Conservation (phyloP, 2,113 vertebrate species). For the Carassius auratus region DNA sequence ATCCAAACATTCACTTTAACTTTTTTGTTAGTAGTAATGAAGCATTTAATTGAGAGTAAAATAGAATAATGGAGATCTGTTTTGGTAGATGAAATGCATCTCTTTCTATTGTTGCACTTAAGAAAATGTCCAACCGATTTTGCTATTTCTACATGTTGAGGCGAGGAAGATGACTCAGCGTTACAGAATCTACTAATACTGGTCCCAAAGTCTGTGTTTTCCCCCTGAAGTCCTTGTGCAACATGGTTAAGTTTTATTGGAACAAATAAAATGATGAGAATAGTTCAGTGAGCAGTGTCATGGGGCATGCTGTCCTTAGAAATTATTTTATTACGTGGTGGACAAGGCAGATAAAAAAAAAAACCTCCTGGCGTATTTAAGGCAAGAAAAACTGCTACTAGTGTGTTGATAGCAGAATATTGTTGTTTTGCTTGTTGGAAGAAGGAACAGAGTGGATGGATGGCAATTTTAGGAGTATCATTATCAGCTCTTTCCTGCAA, state of each 20-base stretch:
- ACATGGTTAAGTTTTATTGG: background rate
- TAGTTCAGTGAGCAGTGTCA: background rate
- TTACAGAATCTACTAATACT: conserved; percentile 9
- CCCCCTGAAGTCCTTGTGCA: background rate
- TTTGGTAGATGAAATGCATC: background rate
- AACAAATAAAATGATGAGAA: background rate
- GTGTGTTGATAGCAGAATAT: background rate
- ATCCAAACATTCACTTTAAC: background rate
- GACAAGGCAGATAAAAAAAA: background rate
- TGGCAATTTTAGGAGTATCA: background rate
- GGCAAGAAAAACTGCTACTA: background rate
- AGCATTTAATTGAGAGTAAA: background rate
- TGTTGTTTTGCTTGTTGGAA: background rate
- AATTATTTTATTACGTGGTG: background rate
- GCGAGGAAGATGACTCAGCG: background rate
- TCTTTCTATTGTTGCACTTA: background rate
- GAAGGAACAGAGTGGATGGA: background rate
- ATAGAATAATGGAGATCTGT: background rate
- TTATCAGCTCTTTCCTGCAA: background rate
- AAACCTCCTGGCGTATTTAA: background rate
- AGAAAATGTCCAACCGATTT: conserved; percentile 19
- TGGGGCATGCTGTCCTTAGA: conserved; percentile 9
- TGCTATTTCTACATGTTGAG: background rate
- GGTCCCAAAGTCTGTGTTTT: background rate
- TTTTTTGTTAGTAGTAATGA: background rate